Base-by-base conservation (phyloP, 2,113 vertebrate species). In the Anoplopoma fimbria region DNA sequence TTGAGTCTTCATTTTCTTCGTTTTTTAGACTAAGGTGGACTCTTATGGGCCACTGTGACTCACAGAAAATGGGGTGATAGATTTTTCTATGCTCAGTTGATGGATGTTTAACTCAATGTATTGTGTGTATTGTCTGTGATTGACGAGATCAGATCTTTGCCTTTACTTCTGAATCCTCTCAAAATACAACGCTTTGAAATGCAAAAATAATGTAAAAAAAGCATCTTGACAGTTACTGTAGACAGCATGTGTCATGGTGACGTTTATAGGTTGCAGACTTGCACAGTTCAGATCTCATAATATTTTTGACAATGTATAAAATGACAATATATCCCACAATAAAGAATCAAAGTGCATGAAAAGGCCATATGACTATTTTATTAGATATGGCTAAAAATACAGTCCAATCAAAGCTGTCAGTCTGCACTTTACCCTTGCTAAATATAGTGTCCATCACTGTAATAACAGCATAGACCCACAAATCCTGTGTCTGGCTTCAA, bases 141-240 rank as follows among this genome's bases (percentile, higher is more conserved):
- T 85, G 53, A 88, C 74, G 55, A 27, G 55, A 88, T 38, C 55
- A 55, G 45, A 80, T 62, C 62, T 38, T 60, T 45, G 58, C 33
- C 27, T 81, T 61, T 73, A n/a, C 40, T 38, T 70, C 38, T 65
- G 45, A 64, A 38, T 75, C 58, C 12, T 69, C 82, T 78, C 53
- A 64, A 88, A 80, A 88, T 85, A 86, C 19, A 64, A 81, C 31
- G 4, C 82, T 53, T 79, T 89, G 77, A 85, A 85, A 83, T 40
- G 65, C 40, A 71, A 77, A 89, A 9, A 14, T n/a, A 62, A 65
- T 14, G 45, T 49, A n/a, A 47, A 64, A 27, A n/a, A 60, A 45
- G 45, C 25, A 68, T 45, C 53, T 69, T 80, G 82, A 85, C 74
- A 69, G 49, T 29, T 45, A 31, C 27, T 45, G 67, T 31, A 60